Evolutionary conservation across 2,113 vertebrate species (phyloP).

Genomic region (Cinclus mexicanus): DNA sequence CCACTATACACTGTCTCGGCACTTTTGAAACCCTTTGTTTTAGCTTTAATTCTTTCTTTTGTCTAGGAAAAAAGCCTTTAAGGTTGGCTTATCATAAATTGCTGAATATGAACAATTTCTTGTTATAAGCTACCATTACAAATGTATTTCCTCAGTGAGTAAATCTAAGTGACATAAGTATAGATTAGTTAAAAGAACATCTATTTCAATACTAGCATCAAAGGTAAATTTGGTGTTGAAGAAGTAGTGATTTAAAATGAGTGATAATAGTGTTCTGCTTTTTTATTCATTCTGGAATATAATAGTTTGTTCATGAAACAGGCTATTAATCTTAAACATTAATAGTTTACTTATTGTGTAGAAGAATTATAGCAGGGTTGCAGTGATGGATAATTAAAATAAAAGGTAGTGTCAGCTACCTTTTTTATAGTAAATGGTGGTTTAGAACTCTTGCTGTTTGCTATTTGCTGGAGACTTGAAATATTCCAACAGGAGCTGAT

Average conservation of each 20-base stretch:
- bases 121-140: not conserved
- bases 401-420: not conserved
- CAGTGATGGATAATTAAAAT: not conserved
- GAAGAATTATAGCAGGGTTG: constrained; percentile 9
- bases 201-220: not conserved
- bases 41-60: not conserved
- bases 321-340: constrained; percentile 6
- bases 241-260: not conserved
- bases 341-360: constrained; percentile 8
- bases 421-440: not conserved
- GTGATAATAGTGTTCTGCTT: not conserved
- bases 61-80: not conserved
- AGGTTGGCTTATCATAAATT: not conserved
- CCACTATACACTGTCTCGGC: not conserved
- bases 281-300: not conserved
- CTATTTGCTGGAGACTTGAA: not conserved
- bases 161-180: not conserved
- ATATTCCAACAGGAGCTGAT: not conserved
- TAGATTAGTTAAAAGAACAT: not conserved
- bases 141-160: not conserved
- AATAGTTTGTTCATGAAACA: constrained; percentile 5
- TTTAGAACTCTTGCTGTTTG: not conserved
- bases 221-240: not conserved
- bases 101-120: not conserved
- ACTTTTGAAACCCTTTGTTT: not conserved